Base-by-base conservation (phyloP, 2,113 vertebrate species). In the Oxygymnocypris stewartii region DNA sequence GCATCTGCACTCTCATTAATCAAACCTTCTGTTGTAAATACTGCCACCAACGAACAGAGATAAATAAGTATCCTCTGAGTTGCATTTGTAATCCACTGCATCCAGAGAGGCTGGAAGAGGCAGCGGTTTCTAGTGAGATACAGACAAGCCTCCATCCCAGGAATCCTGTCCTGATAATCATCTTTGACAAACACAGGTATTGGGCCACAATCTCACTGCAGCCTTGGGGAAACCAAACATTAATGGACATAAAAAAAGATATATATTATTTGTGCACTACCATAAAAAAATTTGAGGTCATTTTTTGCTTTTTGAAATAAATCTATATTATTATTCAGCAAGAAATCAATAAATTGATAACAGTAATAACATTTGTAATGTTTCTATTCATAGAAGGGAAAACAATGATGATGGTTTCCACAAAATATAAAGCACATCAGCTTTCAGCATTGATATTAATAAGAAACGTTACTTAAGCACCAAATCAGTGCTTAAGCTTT, bases 81-180 rank as follows among this genome's bases (percentile, higher is more conserved):
- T 87, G 87, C 40, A 74, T 75, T 82, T 87, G 87, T 63, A 90
- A 82, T 92, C 91, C 87, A 90, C 86, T 85, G 89, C 86, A 92
- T 88, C 89, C 87, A 74, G 91, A 93, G 91, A 90, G 92, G 88
- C 83, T 88, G 89, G 87, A 40, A 67, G 83, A 93, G 78, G 75
- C 79, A 92, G 92, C 85, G 85, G 85, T 91, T 91, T 90, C 85
- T 87, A 85, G 77, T 83, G 81, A 92, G 93, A 92, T 86, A 87
- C 82, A 13, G 85, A 59, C 80, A 86, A 87, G 86, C 88, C 88
- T 90, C 92, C 89, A 90, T 88, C 82, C 85, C 87, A 86, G 82
- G 88, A 91, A 88, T 91, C 80, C 87, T 47, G 91, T 91, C 79
- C 87, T 47, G 91, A 93, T 93, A 93, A 92, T 91, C 89, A 94